Evolutionary conservation across 2,113 vertebrate genomes (phyloP).

Genomic region (Lepus timidus): DNA sequence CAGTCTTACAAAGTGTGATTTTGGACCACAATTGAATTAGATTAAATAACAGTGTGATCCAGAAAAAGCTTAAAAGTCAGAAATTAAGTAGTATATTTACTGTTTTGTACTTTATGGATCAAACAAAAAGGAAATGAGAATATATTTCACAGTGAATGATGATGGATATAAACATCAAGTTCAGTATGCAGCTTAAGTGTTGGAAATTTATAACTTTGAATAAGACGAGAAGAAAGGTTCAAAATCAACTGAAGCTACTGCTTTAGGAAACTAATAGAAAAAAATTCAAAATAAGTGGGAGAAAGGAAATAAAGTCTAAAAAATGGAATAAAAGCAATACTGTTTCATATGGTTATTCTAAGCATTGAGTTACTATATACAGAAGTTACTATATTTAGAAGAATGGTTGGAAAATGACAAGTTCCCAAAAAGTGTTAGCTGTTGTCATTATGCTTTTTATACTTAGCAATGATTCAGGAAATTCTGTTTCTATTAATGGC

Average conservation of each 20-base stretch:
- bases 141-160: neutral
- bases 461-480: neutral
- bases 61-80: neutral
- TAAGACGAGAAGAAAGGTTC: neutral
- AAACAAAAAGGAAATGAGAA: neutral
- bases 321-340: neutral
- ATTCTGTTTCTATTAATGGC: neutral
- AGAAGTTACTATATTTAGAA: neutral
- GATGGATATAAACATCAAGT: neutral
- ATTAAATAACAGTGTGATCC: neutral
- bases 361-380: neutral
- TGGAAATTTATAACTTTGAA: neutral
- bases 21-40: neutral
- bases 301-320: neutral
- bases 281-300: neutral
- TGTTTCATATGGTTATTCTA: neutral
- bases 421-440: neutral
- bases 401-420: neutral
- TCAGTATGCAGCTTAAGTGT: neutral
- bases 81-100: too few relatives aligned
- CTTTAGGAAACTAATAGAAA: neutral
- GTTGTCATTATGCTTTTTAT: neutral
- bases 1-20: neutral
- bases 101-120: too few relatives aligned
- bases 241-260: neutral